Evolutionary conservation across 2,113 vertebrate genomes (phyloP), one percentile per base, ranked within the genome.

Genomic region (Xenotilapia flavipinnis): DNA sequence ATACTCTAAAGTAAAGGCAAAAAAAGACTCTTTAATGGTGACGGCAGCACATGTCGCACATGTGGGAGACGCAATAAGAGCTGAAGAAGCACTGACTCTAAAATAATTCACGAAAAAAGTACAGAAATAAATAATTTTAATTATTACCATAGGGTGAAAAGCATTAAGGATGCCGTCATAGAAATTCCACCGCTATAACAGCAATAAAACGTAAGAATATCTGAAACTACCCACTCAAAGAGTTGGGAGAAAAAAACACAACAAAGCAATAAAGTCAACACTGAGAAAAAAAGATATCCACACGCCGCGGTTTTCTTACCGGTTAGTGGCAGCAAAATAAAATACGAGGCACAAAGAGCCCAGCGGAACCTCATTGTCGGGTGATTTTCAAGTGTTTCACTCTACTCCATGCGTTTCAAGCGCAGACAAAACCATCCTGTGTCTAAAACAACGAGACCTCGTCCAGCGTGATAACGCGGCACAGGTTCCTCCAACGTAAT

Each of bases 311-410:
- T 26, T 82, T 54, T 89, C 93, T 89, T 84, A 96, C 95, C 95
- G 91, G 90, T 89, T 12, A 91, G 80, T 55, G 88, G 87, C 40
- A 94, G 82, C 9, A 91, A 58, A 80, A 94, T 10, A 17, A 93
- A 82, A 53, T 55, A 75, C 4, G 89, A 90, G 51, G 84, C 84
- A 9, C 86, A 84, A 58, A 93, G 7, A 73, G 81, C 26, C 93
- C 92, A 93, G 82, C 51, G 54, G 58, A 68, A 56, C 75, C 68
- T 88, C 95, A 95, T 95, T 89, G 9, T 89, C 17, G 53, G 49
- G 40, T 53, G 60, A 36, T 58, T 80, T 82, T 23, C 3, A 23
- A 80, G 89, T 28, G 14, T 56, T 60, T 82, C 70, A 87, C 65
- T 84, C 62, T 87, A 77, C 51, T 90, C 89, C 91, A 80, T 75